Base-by-base conservation (phyloP, 2,113 vertebrate genomes). In the Recurvirostra avosetta region DNA sequence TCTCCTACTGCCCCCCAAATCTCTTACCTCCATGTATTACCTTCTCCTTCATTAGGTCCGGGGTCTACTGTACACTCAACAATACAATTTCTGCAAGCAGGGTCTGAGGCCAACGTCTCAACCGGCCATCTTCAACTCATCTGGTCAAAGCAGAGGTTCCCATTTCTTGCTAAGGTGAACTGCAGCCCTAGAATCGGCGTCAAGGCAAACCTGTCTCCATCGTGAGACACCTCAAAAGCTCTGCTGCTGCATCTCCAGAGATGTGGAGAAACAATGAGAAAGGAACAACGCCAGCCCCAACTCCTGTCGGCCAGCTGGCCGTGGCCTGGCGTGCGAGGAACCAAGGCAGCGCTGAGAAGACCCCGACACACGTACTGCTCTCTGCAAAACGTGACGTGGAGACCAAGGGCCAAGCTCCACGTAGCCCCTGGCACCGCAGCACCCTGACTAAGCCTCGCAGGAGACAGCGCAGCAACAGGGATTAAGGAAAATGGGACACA, bases 281-380 rank as follows among this genome's bases (percentile, higher is more conserved):
- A 84, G 47, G 15, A 65, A 8, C n/a, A 59, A 14, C 7, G 3
- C 1, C 0, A 14, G 26, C 41, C 49, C 29, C 80, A 75, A 8
- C 47, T 47, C 56, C 65, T 27, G 19, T 8, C 9, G 14, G 15
- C 18, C 71, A 80, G 32, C 49, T 75, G 4, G 1, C 10, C 0
- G 0, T 2, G 36, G 18, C 67, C 63, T 63, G 49, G 58, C 34
- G 59, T 5, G 56, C 0, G 2, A 55, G 32, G 56, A 68, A 26
- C 22, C 22, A 11, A 41, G 32, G 43, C 67, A 56, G 36, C 6
- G 36, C 61, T 49, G 49, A 84, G 72, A 67, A 83, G 43, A 52
- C 17, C 13, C 23, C 40, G 16, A 1, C 1, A 3, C 45, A 27
- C 1, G 1, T 15, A 3, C 40, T 13, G 47, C 2, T 61, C 41